Conservation (phyloP, 37 sponge, comb jelly and placozoan genomes). For the Diacarnus erythraeanus region DNA sequence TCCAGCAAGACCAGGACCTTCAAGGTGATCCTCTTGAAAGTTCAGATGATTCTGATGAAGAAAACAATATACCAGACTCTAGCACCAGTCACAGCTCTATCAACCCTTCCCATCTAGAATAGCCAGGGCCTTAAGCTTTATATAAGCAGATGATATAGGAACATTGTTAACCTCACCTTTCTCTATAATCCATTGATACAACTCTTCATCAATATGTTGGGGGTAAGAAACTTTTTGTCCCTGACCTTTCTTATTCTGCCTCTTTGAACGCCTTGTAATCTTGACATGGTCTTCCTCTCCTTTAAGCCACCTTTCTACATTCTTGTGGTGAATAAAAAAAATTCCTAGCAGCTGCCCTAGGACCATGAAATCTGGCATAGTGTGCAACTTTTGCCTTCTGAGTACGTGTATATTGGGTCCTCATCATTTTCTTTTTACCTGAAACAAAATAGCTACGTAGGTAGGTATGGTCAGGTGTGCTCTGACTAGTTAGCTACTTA, state of each 20-base stretch:
- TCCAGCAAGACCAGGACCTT: neutral
- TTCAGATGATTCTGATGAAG: neutral
- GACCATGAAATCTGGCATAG: too few species aligned
- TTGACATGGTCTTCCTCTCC: neutral
- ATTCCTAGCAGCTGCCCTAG: too few species aligned
- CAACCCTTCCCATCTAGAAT: too few species aligned
- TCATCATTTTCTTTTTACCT: too few species aligned
- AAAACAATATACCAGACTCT: neutral
- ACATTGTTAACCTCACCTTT: slow-evolving; percentile 3
- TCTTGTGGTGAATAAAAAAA: too few species aligned
- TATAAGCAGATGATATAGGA: neutral
- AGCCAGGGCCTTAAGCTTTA: neutral
- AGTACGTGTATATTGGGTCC: too few species aligned
- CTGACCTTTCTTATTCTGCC: slow-evolving; percentile 6
- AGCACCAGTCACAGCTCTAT: neutral
- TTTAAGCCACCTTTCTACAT: slow-evolving; percentile 7
- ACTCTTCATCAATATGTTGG: slow-evolving; percentile 6
- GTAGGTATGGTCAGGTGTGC: too few species aligned
- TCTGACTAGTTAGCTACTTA: too few species aligned
- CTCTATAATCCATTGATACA: slow-evolving; percentile 22
- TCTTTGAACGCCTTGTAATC: neutral
- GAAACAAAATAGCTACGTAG: too few species aligned
- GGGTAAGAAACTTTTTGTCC: slow-evolving; percentile 13
- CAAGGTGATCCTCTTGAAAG: neutral
- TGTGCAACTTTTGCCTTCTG: too few species aligned